Base-by-base conservation (phyloP, 2,113 vertebrate species). In the Dolichallabes microphthalmus region DNA sequence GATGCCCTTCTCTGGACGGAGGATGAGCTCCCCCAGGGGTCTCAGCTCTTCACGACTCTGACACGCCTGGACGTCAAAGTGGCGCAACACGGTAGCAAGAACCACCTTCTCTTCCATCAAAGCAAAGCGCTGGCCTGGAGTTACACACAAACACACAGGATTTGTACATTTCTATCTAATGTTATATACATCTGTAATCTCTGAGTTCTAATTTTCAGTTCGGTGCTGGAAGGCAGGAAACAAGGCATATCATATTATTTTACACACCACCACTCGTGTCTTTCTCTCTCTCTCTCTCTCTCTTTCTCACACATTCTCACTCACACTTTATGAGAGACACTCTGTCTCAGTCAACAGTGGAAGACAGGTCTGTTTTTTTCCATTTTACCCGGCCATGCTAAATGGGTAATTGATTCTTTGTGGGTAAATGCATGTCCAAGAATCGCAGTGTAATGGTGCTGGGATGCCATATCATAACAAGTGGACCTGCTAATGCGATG, bases 91-190 rank as follows among this genome's bases (percentile, higher is more conserved):
- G 35, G 91, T 91, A 17, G 96, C 94, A 78, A 97, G 91, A 84
- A 97, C n/a, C 55, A 92, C 82, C 85, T 97, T 97, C 91, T 97
- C 96, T 90, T 97, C 96, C 90, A 97, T 94, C 61, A 95, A 86
- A 64, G 96, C 96, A 90, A 96, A 97, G 35, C 90, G 95, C 80
- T 97, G 96, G 89, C 96, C 96, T 97, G 84, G 35, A 86, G 55
- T 3, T 81, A 71, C 89, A 87, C 22, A 86, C 45, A 79, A 3
- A 75, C 45, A 88, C 35, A 86, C 9, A 79, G 30, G 30, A 84
- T 4, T 60, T 45, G 55, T 82, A 81, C 1, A 85, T 82, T 60
- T 86, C 50, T 64, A 69, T 22, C 17, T 45, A 61, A 71, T 55
- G 30, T 69, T 27, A 25, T 32, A 66, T 15, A 78, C n/a, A 30